Conservation (phyloP, 35 echinoderm and acorn worm genomes). For the Anneissia japonica region DNA sequence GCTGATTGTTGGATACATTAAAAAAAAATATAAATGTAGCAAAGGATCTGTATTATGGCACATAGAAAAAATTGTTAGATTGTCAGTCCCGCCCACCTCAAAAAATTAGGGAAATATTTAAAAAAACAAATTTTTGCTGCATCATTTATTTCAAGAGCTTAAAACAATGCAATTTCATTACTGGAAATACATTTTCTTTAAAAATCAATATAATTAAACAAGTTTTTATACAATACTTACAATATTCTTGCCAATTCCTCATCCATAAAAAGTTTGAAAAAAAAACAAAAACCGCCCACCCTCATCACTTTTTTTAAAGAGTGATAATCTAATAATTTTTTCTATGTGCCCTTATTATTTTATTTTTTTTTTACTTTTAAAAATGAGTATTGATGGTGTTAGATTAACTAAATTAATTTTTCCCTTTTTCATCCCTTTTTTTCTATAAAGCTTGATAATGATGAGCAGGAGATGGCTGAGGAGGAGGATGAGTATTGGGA, state of each 20-base stretch:
- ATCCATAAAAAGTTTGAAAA: background rate
- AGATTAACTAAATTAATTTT: background rate
- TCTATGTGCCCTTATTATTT: background rate
- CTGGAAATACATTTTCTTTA: no score
- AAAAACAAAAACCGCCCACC: background rate
- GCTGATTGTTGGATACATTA: no score
- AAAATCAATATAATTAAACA: no score
- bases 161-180: no score
- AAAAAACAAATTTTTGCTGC: no score
- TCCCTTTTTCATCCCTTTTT: conserved; percentile 6
- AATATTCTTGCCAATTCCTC: background rate
- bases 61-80: no score
- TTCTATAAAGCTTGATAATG: conserved; percentile 59
- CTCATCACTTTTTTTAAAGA: background rate
- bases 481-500: conserved; percentile 54
- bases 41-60: no score
- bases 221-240: no score
- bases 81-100: no score
- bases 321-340: background rate
- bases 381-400: background rate
- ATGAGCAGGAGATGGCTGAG: conserved; percentile 42
- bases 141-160: no score
- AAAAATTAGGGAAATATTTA: no score
- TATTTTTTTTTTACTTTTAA: background rate
- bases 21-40: no score